Evolutionary conservation across 2,888 invertebrate genomes (phyloP), one percentile per base, ranked within the genome.

Genomic region (Thysanoteuthis rhombus): DNA sequence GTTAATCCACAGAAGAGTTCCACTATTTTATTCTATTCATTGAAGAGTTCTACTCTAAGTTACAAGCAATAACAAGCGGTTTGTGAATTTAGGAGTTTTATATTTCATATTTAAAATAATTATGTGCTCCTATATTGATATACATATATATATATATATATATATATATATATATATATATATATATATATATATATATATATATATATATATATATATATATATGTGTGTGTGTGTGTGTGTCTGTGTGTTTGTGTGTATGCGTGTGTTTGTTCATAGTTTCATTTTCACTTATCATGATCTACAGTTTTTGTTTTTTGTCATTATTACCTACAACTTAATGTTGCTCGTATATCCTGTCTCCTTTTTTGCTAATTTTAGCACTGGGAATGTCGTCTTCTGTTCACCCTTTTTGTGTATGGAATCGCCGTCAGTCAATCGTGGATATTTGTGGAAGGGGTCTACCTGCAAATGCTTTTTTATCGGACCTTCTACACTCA

Each of bases 391-490:
- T 98, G 98, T 96, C 98, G 98, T 96, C 95, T 97, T 40, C 97
- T 98, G 94, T 98, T 97, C 19, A 97, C 97, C 94, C 95, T 98
- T 38, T 98, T 98, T 97, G 98, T 98, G 96, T 98, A 98, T 96
- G 98, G 97, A 95, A 97, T 98, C 93, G 97, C 98, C 91, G 98
- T 98, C 16, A 98, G 98, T 96, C 98, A 98, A 96, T 98, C 98
- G 39, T 98, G 98, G 98, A 98, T 98, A 92, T 97, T 98, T 90
- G 98, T 98, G 98, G 98, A 98, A 96, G 98, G 98, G 0, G 97
- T 98, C 8, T 98, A 98, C 96, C 97, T 98, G 39, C 98, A 98
- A 96, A 98, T 98, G 96, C 97, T 98, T 92, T 98, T 98, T 94
- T 98, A 98, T 96, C 96, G 98, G 94, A 98, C 98, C 0, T 97